A percentile compares a stretch with the other conserved stretches of the same genome.
Conservation (phyloP, 2,113 vertebrate genomes). For the Epinephelus lanceolatus region DNA sequence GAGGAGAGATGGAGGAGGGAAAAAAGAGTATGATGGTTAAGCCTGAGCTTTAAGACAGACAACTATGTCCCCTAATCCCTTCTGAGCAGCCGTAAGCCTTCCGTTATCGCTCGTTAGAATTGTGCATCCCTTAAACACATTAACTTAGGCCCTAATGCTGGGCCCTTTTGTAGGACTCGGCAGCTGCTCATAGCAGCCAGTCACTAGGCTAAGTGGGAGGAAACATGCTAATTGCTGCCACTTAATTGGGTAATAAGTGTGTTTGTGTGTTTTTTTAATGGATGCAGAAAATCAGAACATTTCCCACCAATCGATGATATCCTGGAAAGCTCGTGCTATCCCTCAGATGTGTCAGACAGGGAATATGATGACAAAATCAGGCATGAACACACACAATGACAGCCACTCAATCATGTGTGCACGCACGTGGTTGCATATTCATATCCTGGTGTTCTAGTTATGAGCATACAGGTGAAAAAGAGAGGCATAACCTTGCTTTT, state of each 20-base stretch:
- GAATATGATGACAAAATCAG: constrained; percentile 31
- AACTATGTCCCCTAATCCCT: constrained; percentile 82
- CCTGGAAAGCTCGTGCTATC: constrained; percentile 4
- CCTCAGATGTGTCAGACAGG: constrained; percentile 30
- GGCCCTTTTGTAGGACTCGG: constrained; percentile 67
- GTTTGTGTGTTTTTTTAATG: constrained; percentile 36
- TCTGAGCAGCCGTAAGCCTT: constrained; percentile 84
- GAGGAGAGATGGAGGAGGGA: constrained; percentile 49
- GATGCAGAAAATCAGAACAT: constrained; percentile 52
- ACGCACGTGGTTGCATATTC: neutral
- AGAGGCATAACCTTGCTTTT: neutral
- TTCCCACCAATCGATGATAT: constrained; percentile 61
- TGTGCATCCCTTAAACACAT: constrained; percentile 86
- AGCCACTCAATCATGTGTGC: constrained; percentile 11
- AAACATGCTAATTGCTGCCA: constrained; percentile 76
- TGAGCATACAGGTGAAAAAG: constrained; percentile 13
- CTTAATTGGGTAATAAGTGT: constrained; percentile 70
- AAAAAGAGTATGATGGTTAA: constrained; percentile 78
- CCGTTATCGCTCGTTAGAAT: constrained; percentile 86
- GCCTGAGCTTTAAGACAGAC: constrained; percentile 82
- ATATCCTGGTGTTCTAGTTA: neutral
- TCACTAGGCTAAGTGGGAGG: constrained; percentile 55
- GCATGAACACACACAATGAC: constrained; percentile 27
- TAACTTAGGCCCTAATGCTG: constrained; percentile 77
- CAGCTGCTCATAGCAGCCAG: constrained; percentile 57